Evolutionary conservation across 1,140 invertebrate species (phyloP), one percentile per base, ranked within the genome.

Genomic region (Tetragonula clypearis): DNA sequence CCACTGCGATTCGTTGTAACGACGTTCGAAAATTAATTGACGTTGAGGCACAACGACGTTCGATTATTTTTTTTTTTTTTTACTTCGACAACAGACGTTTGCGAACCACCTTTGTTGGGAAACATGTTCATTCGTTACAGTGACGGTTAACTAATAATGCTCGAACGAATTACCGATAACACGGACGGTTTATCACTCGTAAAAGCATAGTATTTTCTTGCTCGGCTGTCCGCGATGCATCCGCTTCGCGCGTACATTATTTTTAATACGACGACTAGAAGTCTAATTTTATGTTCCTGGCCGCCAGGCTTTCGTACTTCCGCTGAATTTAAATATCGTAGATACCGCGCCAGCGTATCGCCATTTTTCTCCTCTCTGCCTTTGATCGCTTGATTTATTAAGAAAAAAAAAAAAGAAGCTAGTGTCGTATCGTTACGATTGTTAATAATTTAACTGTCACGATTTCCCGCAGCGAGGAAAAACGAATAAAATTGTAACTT

Each of bases 201-300:
- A 41, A 74, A 49, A 17, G 19, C 12, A 15, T 26, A 49, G 41
- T 49, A 65, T 49, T 74, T 62, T 73, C 56, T 30, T 26, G 21
- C 11, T 26, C 56, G n/a, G 9, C 49, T 55, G 4, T 60, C 30
- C 17, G 23, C 66, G 23, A 1, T 58, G 14, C 60, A 41, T n/a
- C 65, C 71, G 69, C 49, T 53, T n/a, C 55, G n/a, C 30, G 60
- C 26, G 53, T 30, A 49, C 71, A 83, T 77, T 83, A 83, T 69
- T 77, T 77, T 77, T 83, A 49, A 83, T 83, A 62, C 56, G 35
- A 35, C 79, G 74, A 58, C 62, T 68, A 83, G 26, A 41, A 55
- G 81, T 77, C 81, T 83, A 83, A 83, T 83, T 83, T 83, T 83
- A 77, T 77, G 74, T 77, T 14, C 8, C 41, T 1, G 1, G 62